Percentiles rank a stretch among this genome's conserved stretches.
phyloP scores from a whole-genome alignment of 2,888 invertebrate genomes.

The Patella ulyssiponensis region DNA sequence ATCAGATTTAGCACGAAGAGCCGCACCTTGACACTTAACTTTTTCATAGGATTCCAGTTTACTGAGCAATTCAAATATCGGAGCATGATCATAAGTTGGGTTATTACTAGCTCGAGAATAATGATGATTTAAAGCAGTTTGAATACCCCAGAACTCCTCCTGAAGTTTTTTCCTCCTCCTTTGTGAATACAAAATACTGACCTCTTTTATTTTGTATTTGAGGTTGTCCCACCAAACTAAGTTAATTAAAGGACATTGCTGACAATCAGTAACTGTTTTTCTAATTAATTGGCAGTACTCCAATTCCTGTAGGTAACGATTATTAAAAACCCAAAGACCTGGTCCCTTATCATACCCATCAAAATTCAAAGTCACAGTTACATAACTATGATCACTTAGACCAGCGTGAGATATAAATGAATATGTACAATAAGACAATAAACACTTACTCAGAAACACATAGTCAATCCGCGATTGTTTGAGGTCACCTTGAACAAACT shows the following conservation, averaged over 20 bases:
- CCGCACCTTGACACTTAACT: not conserved
- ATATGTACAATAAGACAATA: not conserved
- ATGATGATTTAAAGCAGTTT: not conserved
- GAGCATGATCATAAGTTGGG: not conserved
- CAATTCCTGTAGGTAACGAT: not conserved
- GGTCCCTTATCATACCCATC: not conserved
- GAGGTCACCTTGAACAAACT: not conserved
- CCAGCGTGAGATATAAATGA: not conserved
- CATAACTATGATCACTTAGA: slow-evolving; percentile 3
- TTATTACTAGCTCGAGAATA: not conserved
- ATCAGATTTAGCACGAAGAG: not conserved
- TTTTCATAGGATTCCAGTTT: not conserved
- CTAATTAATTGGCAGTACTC: not conserved
- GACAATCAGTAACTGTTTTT: not conserved
- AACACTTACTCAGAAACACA: not conserved
- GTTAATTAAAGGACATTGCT: not conserved
- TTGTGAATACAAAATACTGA: not conserved
- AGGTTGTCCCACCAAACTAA: not conserved
- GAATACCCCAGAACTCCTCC: not conserved
- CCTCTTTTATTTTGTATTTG: not conserved
- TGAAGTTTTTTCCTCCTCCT: not conserved
- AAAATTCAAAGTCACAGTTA: not conserved
- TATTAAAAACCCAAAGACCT: not conserved
- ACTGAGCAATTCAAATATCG: not conserved
- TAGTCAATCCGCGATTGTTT: slow-evolving; percentile 7